Base-by-base conservation (phyloP, 2,888 invertebrate genomes). In the Cerastis rubricosa region DNA sequence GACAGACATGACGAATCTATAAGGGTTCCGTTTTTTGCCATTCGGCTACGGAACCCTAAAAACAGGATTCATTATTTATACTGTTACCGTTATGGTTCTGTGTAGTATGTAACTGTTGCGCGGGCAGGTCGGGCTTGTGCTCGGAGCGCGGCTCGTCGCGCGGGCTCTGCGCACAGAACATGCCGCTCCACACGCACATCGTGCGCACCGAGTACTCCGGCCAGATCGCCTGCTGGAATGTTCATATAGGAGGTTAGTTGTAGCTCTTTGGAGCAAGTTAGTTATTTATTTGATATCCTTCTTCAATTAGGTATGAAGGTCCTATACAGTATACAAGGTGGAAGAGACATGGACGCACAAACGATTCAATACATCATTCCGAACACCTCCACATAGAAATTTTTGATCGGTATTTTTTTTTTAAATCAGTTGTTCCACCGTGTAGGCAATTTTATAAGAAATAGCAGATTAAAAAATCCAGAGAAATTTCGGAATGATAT, bases 201-300 rank as follows among this genome's bases (percentile, higher is more conserved):
- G 98, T 98, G 76, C 99, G 97, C 74, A 99, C 98, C 92, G 98
- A 98, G 94, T 97, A 98, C 87, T 98, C 98, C 72, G 99, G 99
- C 98, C 98, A 98, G 88, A 99, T 96, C 89, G 99, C 98, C 98
- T 99, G 93, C 49, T 80, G 25, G 0, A 22, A 47, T 1, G 11
- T 29, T 17, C 7, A 5, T 25, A 68, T 7, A 0, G 5, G 5
- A 63, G 22, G 40, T 74, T 25, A 40, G 43, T 61, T 59, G 29
- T 35, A 59, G 25, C 6, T 57, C 2, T 25, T 25, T 11, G 11
- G 51, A n/a, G 51, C 9, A 45, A 45, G 12, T 3, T 12, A 45
- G 0, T 1, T 45, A 12, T 45, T 45, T 45, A 45, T 7, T 11
- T 45, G 45, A 8, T 45, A 45, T 45, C 11, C 11, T 51, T 22